Evolutionary conservation across 2,888 invertebrate genomes (phyloP), one percentile per base, ranked within the genome.

Genomic region (Bruchidius siliquastri): DNA sequence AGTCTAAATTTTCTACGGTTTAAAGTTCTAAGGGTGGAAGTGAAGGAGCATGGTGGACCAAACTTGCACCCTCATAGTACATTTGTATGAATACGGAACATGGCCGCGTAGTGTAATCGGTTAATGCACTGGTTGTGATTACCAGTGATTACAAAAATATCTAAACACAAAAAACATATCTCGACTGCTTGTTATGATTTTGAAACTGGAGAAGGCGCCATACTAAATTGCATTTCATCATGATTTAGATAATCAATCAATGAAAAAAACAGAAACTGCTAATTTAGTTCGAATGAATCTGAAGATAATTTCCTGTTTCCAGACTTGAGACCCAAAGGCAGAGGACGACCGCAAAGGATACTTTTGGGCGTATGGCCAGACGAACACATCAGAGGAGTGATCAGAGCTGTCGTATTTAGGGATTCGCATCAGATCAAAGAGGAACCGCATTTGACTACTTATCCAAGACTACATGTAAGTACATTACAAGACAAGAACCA

Each of bases 361-460:
- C 89, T 96, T 80, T 88, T 96, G 79, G 96, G 96, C 77, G 94
- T 96, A 76, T 96, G 96, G 96, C 96, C 96, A 13, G 96, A 96
- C 87, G 96, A 96, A 85, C 96, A 96, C 87, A 96, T 96, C 86
- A 93, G 95, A 84, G 95, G 95, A 77, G 96, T 96, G 73, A 96
- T 96, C 83, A 91, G 96, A 83, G 95, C 96, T 74, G 96, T 96
- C 72, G 96, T 96, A 75, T 96, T 96, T 89, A 90, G 96, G 82
- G 96, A 96, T 88, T 92, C 93, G 20, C 92, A 93, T 85, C 93
- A 93, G 86, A 90, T 93, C 83, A 94, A 94, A 85, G 94, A 94
- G 82, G 93, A 94, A 81, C 88, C 90, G 72, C 90, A 90, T 80
- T 83, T 91, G 79, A 71, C 78, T 20, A 86, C 87, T 30, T 91